Evolutionary conservation across 2,888 invertebrate genomes (phyloP).

Genomic region (Drosophila diplacantha): DNA sequence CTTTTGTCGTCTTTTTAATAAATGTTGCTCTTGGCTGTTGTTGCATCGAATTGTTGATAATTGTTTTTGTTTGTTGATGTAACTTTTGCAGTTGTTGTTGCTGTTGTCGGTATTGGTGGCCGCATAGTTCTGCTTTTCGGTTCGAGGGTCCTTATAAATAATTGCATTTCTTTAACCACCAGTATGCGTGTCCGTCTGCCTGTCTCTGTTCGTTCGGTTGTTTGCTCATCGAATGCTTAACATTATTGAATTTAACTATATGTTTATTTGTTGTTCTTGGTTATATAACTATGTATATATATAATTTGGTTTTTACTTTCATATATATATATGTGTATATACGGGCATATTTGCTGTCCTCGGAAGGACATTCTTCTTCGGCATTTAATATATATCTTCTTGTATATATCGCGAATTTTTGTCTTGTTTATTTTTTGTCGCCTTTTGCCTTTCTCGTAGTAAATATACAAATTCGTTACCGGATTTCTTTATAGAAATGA

Average conservation of each 20-base stretch:
- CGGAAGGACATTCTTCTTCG: slow-evolving; percentile 5
- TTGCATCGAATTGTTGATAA: slow-evolving; percentile 11
- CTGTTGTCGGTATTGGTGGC: slow-evolving; percentile 28
- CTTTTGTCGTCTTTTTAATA: slow-evolving; percentile 44
- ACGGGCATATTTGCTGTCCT: slow-evolving; percentile 34
- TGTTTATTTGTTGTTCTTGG: slow-evolving; percentile 72
- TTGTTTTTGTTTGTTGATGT: slow-evolving; percentile 21
- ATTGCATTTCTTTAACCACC: slow-evolving; percentile 49
- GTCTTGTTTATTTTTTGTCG: slow-evolving; percentile 14
- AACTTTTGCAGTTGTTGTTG: slow-evolving; percentile 12
- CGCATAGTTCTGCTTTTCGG: slow-evolving; percentile 36
- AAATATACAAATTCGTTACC: slow-evolving; percentile 71
- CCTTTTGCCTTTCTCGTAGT: slow-evolving; percentile 51
- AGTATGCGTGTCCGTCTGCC: slow-evolving; percentile 22
- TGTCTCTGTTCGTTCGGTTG: slow-evolving; percentile 22
- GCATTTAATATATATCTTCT: slow-evolving; percentile 27
- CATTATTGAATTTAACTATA: slow-evolving; percentile 69
- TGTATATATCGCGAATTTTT: slow-evolving; percentile 36
- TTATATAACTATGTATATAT: slow-evolving; percentile 63
- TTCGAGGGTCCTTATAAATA: slow-evolving; percentile 62
- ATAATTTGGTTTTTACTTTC: slow-evolving; percentile 29
- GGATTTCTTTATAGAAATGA: slow-evolving; percentile 71
- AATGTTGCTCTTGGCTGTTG: slow-evolving; percentile 33
- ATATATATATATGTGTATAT: slow-evolving; percentile 35
- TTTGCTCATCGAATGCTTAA: slow-evolving; percentile 57